Base-by-base conservation (phyloP, 2,113 vertebrate genomes). In the Empidonax alnorum region DNA sequence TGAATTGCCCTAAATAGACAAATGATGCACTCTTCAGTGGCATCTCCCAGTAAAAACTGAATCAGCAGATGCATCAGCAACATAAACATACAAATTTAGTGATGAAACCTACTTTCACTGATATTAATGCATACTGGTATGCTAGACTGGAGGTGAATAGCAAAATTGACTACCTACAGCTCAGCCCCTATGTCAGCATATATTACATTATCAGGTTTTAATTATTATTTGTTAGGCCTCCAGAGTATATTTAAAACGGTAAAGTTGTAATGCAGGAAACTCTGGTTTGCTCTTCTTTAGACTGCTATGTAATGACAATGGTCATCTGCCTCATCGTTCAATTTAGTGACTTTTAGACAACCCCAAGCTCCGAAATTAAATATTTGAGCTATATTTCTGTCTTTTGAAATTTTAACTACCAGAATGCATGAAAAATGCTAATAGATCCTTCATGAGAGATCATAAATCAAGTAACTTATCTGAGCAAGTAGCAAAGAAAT, bases 261-360 rank as follows among this genome's bases (percentile, higher is more conserved):
- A 13, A 52, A 68, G 5, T 9, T 73, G 7, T 39, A 59, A 56
- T 7, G 6, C 18, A 84, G 39, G 20, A 55, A 30, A 30, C 16
- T 68, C 24, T 58, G 19, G 2, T 41, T 81, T 78, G 12, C 30
- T 68, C 30, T 72, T 85, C 28, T 55, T 84, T 23, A 66, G 28
- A n/a, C 8, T 21, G 10, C 21, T 49, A 16, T 0, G 0, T 14
- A 52, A 79, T 37, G 41, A 13, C 37, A 55, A 2, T 14, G 13
- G 7, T 46, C 46, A 58, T 49, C 31, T 37, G 6, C 30, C 55
- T 61, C 69, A 25, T 18, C 0, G 0, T 17, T 73, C 73, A 46
- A 3, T 42, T 84, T 12, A 53, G 53, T 12, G 49, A 68, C 44
- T 72, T 53, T 1, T 1, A 47, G 25, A 52, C 31, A 14, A 62